Evolutionary conservation across 2,113 vertebrate genomes (phyloP).

Genomic region (Riparia riparia): DNA sequence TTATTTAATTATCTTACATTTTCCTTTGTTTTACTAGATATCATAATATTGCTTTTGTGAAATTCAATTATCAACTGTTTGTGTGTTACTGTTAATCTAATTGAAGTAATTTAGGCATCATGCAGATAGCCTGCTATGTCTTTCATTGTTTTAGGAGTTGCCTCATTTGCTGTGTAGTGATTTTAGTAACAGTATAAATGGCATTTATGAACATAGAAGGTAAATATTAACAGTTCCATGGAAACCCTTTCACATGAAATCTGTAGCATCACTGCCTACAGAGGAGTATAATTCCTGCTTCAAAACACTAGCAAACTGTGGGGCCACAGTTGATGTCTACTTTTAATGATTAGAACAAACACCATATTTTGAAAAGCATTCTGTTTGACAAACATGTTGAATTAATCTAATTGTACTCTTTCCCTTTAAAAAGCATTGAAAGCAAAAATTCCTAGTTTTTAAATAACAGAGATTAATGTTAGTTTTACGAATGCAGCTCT

Average conservation of each 20-base stretch:
- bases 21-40: neutral
- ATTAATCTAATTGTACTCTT: neutral
- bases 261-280: neutral
- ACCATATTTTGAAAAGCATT: neutral
- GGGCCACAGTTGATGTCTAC: neutral
- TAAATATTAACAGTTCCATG: neutral
- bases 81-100: neutral
- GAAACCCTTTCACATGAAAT: neutral
- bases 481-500: slow-evolving; percentile 35
- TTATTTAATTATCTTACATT: neutral
- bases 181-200: neutral
- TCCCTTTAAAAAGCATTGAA: neutral
- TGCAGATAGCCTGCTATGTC: neutral
- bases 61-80: neutral
- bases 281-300: neutral
- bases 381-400: neutral
- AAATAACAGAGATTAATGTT: slow-evolving; percentile 20
- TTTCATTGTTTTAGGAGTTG: neutral
- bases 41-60: neutral
- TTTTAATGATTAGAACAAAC: neutral
- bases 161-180: neutral
- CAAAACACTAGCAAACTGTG: neutral
- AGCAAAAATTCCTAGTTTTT: neutral
- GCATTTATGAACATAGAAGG: neutral
- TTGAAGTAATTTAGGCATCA: neutral